Conservation (phyloP, 2,797 vertebrate genomes). For the Phoebastria nigripes region DNA sequence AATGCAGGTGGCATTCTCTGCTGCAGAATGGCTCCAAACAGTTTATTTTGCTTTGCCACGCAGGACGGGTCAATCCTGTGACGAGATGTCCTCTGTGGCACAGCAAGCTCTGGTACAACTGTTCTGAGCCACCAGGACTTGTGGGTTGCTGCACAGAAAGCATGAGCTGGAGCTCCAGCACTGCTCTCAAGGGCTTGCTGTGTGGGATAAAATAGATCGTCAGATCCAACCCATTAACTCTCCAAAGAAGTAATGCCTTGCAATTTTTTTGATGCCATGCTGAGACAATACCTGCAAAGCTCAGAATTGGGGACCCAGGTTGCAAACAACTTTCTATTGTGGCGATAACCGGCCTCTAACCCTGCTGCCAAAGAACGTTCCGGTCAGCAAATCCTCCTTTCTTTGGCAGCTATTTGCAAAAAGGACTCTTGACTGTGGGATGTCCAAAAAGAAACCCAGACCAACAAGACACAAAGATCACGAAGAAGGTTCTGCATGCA, state of each 20-base stretch:
- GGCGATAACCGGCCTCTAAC: neutral
- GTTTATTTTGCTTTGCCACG: rapidly evolving
- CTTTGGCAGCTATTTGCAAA: neutral
- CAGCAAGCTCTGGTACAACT: rapidly evolving
- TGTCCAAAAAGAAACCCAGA: neutral
- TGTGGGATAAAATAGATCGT: rapidly evolving
- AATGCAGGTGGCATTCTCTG: rapidly evolving
- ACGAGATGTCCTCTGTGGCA: rapidly evolving
- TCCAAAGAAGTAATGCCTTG: neutral
- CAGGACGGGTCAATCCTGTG: rapidly evolving
- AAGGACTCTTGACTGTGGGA: neutral
- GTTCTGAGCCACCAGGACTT: neutral
- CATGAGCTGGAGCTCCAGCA: neutral
- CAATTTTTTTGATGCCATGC: neutral
- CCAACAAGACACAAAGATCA: neutral
- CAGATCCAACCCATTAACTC: neutral
- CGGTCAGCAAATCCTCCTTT: neutral
- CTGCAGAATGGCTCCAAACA: neutral
- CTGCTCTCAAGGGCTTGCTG: neutral
- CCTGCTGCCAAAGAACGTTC: neutral
- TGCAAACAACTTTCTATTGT: neutral
- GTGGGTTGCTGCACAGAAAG: rapidly evolving
- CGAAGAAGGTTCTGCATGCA: neutral
- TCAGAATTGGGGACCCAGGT: neutral
- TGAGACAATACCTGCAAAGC: neutral